phyloP scores from a whole-genome alignment of 2,113 vertebrate genomes.

The Neogale vison region DNA sequence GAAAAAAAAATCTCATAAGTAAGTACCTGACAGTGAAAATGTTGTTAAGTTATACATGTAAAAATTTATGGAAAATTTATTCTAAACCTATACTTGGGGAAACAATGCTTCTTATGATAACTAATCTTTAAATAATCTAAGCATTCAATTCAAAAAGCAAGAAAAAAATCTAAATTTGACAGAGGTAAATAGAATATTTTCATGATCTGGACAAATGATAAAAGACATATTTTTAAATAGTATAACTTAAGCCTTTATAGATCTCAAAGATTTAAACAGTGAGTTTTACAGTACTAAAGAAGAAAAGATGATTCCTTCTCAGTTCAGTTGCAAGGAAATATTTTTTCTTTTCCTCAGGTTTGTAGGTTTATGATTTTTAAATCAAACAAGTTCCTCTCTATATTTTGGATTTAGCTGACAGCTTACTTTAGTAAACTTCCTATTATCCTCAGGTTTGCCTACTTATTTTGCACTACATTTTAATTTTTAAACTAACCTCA shows the following conservation, averaged over 20 bases:
- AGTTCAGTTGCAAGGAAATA: background rate
- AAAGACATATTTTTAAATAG: background rate
- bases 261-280: background rate
- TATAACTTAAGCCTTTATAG: background rate
- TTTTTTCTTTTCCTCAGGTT: background rate
- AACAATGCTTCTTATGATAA: background rate
- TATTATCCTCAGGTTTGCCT: background rate
- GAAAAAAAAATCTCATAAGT: background rate
- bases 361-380: slow-evolving; percentile 13
- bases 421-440: background rate
- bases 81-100: background rate
- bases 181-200: background rate
- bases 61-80: background rate
- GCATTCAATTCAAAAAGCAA: background rate
- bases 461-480: background rate
- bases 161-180: background rate
- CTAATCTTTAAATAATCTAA: background rate
- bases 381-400: background rate
- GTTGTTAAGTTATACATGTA: background rate
- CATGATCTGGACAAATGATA: background rate
- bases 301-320: background rate
- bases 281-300: background rate
- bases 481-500: background rate
- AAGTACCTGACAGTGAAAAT: background rate
- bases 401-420: background rate